Conservation (phyloP, 1,140 invertebrate genomes). For the Drosophila biarmipes region DNA sequence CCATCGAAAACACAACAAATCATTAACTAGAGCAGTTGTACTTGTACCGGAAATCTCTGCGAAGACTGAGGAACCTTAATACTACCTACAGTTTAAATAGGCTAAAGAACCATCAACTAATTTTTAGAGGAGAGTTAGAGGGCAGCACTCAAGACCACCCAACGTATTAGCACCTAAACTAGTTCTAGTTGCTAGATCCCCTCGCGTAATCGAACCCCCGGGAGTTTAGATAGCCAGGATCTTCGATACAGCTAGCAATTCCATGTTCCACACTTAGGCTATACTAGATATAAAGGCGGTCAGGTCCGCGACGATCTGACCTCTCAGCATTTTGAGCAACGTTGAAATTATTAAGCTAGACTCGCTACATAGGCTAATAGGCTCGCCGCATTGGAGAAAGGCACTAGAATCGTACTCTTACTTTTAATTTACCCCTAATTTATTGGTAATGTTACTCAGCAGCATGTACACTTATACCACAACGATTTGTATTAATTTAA, state of each 20-base stretch:
- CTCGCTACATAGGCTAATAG: constrained; percentile 30
- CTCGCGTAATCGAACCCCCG: constrained; percentile 24
- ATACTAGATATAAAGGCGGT: constrained; percentile 18
- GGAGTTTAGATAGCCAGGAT: constrained; percentile 43
- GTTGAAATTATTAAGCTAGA: constrained; percentile 57
- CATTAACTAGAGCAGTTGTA: constrained; percentile 61
- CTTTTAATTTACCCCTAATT: constrained; percentile 51
- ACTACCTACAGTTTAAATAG: constrained; percentile 73
- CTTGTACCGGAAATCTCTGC: constrained; percentile 81
- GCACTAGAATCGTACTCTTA: constrained; percentile 32
- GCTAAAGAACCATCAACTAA: constrained; percentile 34
- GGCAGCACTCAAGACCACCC: constrained; percentile 48
- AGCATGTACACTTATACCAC: constrained; percentile 50
- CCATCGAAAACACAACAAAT: neutral
- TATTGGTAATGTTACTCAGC: constrained; percentile 63
- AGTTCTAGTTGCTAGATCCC: constrained; percentile 58
- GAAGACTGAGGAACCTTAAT: constrained; percentile 84
- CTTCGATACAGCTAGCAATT: constrained; percentile 80
- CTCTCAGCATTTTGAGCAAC: constrained; percentile 53
- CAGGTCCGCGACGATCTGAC: constrained; percentile 28
- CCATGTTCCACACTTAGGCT: constrained; percentile 78
- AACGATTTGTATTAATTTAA: constrained; percentile 79
- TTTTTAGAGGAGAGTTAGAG: constrained; percentile 28
- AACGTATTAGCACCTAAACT: constrained; percentile 77
- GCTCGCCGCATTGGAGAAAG: constrained; percentile 6